Evolutionary conservation across 2,113 vertebrate genomes (phyloP).

Genomic region (Lagopus leucura): DNA sequence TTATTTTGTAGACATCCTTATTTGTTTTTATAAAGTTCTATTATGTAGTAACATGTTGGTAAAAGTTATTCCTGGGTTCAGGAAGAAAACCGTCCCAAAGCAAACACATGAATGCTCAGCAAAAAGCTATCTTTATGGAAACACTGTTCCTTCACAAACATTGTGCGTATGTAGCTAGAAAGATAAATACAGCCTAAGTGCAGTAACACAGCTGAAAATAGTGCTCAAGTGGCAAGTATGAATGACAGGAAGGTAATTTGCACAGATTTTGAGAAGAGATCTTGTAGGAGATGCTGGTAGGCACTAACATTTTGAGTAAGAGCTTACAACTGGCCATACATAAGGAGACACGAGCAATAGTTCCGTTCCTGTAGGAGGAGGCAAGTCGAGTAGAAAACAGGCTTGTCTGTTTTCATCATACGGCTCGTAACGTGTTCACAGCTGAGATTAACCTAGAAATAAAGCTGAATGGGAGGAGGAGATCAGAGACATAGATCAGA

Average conservation of each 20-base stretch:
- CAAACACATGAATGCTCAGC: neutral
- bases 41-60: neutral
- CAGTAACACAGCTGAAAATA: neutral
- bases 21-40: neutral
- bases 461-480: neutral
- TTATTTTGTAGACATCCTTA: neutral
- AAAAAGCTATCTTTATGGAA: neutral
- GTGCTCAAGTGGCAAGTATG: neutral
- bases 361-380: neutral
- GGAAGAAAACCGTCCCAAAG: neutral
- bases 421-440: neutral
- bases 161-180: neutral
- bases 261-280: neutral
- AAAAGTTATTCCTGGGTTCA: neutral
- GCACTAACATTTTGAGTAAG: neutral
- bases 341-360: neutral
- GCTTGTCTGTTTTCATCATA: neutral
- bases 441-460: constrained; percentile 30
- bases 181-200: neutral
- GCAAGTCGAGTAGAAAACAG: constrained; percentile 3
- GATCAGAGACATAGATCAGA: fast-evolving
- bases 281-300: neutral
- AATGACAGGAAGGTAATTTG: neutral
- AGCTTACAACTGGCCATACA: neutral
- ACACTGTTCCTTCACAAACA: fast-evolving